Conservation (phyloP, 2,797 vertebrate species). For the Eremophila alpestris region DNA sequence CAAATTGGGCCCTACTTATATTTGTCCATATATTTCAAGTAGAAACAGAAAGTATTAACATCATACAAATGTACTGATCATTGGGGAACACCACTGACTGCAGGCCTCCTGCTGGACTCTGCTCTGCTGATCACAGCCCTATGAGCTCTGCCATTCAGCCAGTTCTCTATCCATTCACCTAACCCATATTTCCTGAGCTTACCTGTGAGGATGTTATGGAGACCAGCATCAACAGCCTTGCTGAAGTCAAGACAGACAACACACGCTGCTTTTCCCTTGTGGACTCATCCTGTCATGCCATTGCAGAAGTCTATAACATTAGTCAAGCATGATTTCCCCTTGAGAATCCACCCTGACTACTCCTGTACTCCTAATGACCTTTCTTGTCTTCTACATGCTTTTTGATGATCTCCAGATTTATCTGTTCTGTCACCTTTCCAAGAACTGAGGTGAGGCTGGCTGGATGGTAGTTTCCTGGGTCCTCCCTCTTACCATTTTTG, state of each 20-base stretch:
- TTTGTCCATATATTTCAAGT: neutral
- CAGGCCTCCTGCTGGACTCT: neutral
- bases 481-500: neutral
- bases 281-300: neutral
- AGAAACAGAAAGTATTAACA: neutral
- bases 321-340: neutral
- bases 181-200: neutral
- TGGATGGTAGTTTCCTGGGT: neutral
- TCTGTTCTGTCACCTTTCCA: neutral
- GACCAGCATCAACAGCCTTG: neutral
- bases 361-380: neutral
- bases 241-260: neutral
- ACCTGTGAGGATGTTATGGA: neutral
- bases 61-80: rapidly evolving
- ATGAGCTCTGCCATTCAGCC: neutral
- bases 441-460: neutral
- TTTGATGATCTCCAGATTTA: neutral
- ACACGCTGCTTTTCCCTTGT: neutral
- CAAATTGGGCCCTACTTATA: neutral
- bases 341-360: neutral
- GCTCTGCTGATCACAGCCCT: neutral
- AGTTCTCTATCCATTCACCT: neutral
- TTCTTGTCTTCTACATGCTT: neutral
- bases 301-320: neutral
- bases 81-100: neutral